A percentile compares a stretch with the other conserved stretches of the same genome.
Conservation (phyloP, 2,113 vertebrate genomes). For the Bungarus multicinctus region DNA sequence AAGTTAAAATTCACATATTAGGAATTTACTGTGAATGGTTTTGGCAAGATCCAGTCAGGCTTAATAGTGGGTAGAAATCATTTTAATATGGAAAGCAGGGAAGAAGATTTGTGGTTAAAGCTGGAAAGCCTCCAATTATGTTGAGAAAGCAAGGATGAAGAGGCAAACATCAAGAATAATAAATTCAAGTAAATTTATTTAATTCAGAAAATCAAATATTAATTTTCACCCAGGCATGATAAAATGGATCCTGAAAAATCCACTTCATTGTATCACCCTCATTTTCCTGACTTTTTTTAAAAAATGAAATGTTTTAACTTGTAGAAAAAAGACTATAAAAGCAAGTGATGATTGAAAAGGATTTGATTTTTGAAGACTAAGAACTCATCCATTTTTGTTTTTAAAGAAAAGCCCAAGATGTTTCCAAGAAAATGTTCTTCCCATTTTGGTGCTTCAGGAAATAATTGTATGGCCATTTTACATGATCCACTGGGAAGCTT, state of each 20-base stretch:
- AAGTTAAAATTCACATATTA: constrained; percentile 1
- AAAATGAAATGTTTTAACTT: not conserved
- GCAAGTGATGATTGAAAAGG: not conserved
- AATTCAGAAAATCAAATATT: not conserved
- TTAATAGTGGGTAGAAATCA: not conserved
- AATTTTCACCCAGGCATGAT: not conserved
- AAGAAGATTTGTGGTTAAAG: not conserved
- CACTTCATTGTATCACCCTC: not conserved
- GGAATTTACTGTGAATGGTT: not conserved
- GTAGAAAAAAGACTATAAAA: not conserved
- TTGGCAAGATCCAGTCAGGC: not conserved
- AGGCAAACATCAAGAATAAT: not conserved
- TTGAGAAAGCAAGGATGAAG: not conserved
- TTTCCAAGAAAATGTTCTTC: not conserved
- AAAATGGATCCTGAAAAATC: not conserved
- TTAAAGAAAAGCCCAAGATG: not conserved
- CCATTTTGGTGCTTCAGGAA: not conserved
- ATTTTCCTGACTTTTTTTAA: not conserved
- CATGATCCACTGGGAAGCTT: not conserved
- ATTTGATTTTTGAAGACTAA: not conserved
- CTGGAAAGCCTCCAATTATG: not conserved
- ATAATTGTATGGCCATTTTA: not conserved
- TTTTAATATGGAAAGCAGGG: not conserved
- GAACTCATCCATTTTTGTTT: not conserved
- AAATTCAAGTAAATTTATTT: not conserved